Conservation (phyloP, 1,140 invertebrate genomes). For the Anthonomus grandis region DNA sequence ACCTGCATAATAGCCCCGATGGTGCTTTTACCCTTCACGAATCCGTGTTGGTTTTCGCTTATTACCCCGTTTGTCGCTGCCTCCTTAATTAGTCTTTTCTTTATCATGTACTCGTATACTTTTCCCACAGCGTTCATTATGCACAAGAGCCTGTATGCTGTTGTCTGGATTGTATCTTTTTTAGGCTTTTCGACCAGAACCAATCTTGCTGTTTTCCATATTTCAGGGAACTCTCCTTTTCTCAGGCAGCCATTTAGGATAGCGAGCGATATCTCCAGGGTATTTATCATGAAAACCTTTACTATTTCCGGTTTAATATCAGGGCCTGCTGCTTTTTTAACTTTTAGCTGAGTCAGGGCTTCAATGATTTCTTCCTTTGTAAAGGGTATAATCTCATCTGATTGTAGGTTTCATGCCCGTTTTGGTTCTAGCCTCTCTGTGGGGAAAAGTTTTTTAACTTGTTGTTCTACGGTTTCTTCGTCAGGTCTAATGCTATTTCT, state of each 20-base stretch:
- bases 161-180: constrained; percentile 2
- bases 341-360: neutral
- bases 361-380: neutral
- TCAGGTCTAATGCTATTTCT: neutral
- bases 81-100: constrained; percentile 6
- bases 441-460: neutral
- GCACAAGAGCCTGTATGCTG: constrained; percentile 28
- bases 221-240: constrained; percentile 8
- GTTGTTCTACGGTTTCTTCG: neutral
- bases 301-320: neutral
- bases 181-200: constrained; percentile 20
- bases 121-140: constrained; percentile 27
- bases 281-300: neutral
- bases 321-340: neutral
- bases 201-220: constrained; percentile 22
- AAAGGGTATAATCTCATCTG: neutral
- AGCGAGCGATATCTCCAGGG: neutral
- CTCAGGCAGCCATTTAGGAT: neutral
- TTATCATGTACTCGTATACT: constrained; percentile 27
- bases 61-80: constrained; percentile 18
- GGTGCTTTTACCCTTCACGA: constrained; percentile 29
- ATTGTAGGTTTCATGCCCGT: neutral
- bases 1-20: constrained; percentile 17
- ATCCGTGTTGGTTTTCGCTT: constrained; percentile 27
- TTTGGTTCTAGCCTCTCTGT: neutral